Percentiles rank a stretch among this genome's conserved stretches.
Conservation (phyloP, 1,140 invertebrate species). For the Achatina immaculata region DNA sequence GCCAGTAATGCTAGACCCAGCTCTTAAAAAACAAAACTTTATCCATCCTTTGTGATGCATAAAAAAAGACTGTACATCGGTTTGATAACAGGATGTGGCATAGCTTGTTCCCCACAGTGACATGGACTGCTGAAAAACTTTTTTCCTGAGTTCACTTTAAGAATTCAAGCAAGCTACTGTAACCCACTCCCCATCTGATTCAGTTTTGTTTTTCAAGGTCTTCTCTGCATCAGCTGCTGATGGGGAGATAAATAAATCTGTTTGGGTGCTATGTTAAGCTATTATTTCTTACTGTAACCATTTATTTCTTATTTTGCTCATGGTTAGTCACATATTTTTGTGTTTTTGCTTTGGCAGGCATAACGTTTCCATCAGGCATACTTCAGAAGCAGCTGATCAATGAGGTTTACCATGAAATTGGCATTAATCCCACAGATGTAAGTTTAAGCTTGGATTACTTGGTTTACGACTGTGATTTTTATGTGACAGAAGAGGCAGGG, state of each 20-base stretch:
- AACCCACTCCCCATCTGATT: background rate
- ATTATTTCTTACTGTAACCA: too few species aligned
- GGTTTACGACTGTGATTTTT: background rate
- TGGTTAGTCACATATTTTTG: background rate
- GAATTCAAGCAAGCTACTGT: background rate
- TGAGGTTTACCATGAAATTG: slow-evolving; percentile 86
- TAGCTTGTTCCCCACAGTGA: too few species aligned
- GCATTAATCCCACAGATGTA: slow-evolving; percentile 81
- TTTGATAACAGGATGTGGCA: too few species aligned
- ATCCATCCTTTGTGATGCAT: too few species aligned
- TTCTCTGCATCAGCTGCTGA: background rate
- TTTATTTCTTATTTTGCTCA: too few species aligned
- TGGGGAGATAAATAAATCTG: too few species aligned
- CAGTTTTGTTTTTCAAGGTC: background rate
- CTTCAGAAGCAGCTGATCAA: slow-evolving; percentile 89
- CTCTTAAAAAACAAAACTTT: too few species aligned
- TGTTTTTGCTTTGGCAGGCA: slow-evolving; percentile 69
- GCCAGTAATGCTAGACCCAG: too few species aligned
- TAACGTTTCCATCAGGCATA: slow-evolving; percentile 89
- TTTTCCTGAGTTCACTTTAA: too few species aligned
- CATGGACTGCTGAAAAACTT: too few species aligned
- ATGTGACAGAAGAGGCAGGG: background rate
- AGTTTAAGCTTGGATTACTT: background rate
- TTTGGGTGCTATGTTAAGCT: too few species aligned
- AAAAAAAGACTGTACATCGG: too few species aligned